phyloP scores from a whole-genome alignment of 1,140 invertebrate species.

The Pectinophora gossypiella region DNA sequence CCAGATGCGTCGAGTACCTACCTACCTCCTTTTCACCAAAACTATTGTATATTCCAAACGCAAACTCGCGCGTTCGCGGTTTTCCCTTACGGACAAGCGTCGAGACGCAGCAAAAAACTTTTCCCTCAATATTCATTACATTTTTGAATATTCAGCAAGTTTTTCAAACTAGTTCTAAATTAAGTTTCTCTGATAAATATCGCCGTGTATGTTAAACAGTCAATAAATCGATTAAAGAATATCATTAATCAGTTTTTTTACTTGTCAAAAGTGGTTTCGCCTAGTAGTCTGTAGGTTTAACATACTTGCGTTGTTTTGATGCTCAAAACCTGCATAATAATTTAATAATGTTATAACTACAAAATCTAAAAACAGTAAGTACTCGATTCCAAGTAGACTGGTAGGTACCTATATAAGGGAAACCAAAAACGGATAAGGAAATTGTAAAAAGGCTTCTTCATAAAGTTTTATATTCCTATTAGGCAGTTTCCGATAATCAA shows the following conservation, averaged over 20 bases:
- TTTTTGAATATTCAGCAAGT: neutral
- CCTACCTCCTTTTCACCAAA: constrained; percentile 53
- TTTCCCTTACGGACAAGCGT: constrained; percentile 38
- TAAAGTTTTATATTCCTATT: neutral
- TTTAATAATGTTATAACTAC: too few species aligned
- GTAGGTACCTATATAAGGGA: too few species aligned
- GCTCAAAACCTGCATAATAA: neutral
- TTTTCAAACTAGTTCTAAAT: neutral
- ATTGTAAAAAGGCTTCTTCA: too few species aligned
- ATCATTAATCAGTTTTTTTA: neutral
- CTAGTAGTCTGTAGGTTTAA: too few species aligned
- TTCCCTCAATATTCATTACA: neutral
- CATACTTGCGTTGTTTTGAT: too few species aligned
- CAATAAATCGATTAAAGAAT: constrained; percentile 2
- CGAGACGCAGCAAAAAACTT: neutral
- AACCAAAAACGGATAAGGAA: too few species aligned
- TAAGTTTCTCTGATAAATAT: neutral
- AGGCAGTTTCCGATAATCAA: constrained; percentile 12
- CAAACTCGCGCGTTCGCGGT: constrained; percentile 39
- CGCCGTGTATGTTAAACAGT: constrained; percentile 1
- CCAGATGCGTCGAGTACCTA: constrained; percentile 48
- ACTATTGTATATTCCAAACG: constrained; percentile 59
- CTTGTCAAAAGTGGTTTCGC: neutral
- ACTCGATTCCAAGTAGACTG: too few species aligned
- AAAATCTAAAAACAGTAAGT: too few species aligned